Percentiles rank a stretch among this genome's conserved stretches.
These are phyloP conservation scores for Bugulina stolonifera DNA, from an alignment of 2,888 invertebrate species.

Conservation along the genomic window DNA sequence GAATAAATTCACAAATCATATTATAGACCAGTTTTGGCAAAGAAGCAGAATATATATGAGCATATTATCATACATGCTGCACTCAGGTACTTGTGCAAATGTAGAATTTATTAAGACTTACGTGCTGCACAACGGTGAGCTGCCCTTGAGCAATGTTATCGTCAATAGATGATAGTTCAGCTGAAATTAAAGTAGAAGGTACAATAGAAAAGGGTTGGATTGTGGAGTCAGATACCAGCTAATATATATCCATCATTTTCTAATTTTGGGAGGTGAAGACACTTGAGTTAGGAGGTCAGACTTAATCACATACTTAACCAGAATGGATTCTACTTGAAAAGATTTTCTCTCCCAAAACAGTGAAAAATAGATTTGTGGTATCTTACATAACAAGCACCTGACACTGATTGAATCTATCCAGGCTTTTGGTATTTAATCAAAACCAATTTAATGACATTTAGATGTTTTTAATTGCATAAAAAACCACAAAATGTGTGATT, in stretches of 20 bases:
- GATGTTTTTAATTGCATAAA: background rate
- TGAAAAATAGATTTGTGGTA: background rate
- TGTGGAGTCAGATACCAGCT: too few species aligned
- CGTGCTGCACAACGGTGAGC: background rate
- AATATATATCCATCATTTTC: too few species aligned
- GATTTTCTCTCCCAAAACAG: background rate
- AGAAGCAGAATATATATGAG: too few species aligned
- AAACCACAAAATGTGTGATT: background rate
- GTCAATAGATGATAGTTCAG: slow-evolving; percentile 9
- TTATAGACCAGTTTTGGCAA: too few species aligned
- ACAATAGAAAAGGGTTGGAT: too few species aligned
- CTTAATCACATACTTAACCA: too few species aligned
- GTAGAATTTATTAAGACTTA: too few species aligned
- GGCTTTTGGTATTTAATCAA: background rate
- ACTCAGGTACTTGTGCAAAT: too few species aligned
- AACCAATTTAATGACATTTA: background rate
- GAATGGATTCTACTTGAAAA: background rate
- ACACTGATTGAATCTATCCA: background rate
- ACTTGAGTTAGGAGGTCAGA: too few species aligned
- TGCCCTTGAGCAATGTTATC: slow-evolving; percentile 15
- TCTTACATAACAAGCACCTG: background rate
- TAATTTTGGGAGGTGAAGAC: background rate
- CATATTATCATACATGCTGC: too few species aligned
- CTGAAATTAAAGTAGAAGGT: background rate
- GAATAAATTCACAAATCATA: too few species aligned